Evolutionary conservation across 2,888 invertebrate genomes (phyloP).

Genomic region (Meganola albula): DNA sequence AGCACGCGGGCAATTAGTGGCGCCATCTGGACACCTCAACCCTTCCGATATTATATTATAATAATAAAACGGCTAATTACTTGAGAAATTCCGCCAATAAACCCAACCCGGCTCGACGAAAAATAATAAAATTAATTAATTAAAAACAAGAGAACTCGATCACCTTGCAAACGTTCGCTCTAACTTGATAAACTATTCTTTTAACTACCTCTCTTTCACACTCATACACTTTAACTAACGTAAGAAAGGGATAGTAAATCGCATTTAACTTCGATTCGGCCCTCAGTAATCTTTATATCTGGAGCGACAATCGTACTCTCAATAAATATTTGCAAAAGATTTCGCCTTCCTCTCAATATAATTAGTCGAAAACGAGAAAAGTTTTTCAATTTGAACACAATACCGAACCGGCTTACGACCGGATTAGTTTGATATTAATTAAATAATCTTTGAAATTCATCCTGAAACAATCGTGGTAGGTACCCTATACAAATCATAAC

Average conservation of each 20-base stretch:
- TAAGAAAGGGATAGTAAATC: constrained; percentile 9
- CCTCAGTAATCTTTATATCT: constrained; percentile 24
- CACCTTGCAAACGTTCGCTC: constrained; percentile 23
- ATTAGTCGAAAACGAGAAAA: constrained; percentile 68
- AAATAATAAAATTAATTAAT: constrained; percentile 78
- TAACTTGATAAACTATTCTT: constrained; percentile 19
- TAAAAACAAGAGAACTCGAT: constrained; percentile 62
- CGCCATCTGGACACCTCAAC: constrained; percentile 59
- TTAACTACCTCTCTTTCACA: constrained; percentile 8
- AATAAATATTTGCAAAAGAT: constrained; percentile 67
- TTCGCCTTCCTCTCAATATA: constrained; percentile 52
- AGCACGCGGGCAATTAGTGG: constrained; percentile 24
- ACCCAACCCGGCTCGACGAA: constrained; percentile 62
- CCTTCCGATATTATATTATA: constrained; percentile 75
- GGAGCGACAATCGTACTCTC: constrained; percentile 37
- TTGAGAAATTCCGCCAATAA: constrained; percentile 71
- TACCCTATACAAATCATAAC: no score
- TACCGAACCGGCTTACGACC: constrained; percentile 42
- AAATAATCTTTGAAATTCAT: constrained; percentile 42
- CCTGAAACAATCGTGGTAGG: constrained; percentile 30
- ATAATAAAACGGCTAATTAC: constrained; percentile 78
- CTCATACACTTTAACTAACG: constrained; percentile 3
- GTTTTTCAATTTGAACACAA: constrained; percentile 70
- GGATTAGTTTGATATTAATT: constrained; percentile 58
- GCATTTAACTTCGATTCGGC: constrained; percentile 15